A percentile compares a stretch with the other conserved stretches of the same genome.
Conservation (phyloP, 2,888 invertebrate genomes). For the Copidosoma aretas region DNA sequence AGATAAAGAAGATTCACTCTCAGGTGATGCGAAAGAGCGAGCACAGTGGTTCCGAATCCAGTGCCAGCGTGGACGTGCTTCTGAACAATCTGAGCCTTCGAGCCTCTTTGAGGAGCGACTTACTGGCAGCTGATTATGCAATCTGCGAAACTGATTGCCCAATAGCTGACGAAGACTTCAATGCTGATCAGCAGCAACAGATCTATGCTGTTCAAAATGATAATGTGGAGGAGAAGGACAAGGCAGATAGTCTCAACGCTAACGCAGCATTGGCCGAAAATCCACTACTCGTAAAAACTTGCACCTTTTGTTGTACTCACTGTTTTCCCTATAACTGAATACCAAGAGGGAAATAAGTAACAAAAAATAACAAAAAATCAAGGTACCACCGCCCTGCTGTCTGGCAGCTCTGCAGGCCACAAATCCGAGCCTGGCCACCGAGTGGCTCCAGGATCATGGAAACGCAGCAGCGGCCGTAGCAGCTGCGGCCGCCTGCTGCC, state of each 20-base stretch:
- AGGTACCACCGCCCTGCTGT: neutral
- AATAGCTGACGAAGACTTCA: constrained; percentile 32
- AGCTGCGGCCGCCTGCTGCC: neutral
- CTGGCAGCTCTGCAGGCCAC: neutral
- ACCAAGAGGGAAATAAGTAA: no score
- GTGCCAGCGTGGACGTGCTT: constrained; percentile 55
- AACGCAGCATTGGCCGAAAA: constrained; percentile 10
- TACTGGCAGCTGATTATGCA: constrained; percentile 51
- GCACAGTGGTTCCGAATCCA: constrained; percentile 53
- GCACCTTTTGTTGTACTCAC: neutral
- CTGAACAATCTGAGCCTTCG: constrained; percentile 57
- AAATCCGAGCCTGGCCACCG: neutral
- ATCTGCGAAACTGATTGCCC: constrained; percentile 50
- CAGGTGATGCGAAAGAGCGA: constrained; percentile 37
- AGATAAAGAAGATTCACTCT: constrained; percentile 53
- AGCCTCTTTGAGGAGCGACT: constrained; percentile 43
- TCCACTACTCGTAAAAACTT: constrained; percentile 1
- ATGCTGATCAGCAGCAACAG: constrained; percentile 13
- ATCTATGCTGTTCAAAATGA: neutral
- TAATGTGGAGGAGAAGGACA: neutral
- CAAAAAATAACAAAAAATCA: no score
- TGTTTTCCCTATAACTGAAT: no score
- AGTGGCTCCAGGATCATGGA: constrained; percentile 9
- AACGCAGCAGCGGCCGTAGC: constrained; percentile 2
- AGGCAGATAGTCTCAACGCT: constrained; percentile 6